Evolutionary conservation across 2,888 invertebrate species (phyloP), one percentile per base, ranked within the genome.

Genomic region (Apamea anceps): DNA sequence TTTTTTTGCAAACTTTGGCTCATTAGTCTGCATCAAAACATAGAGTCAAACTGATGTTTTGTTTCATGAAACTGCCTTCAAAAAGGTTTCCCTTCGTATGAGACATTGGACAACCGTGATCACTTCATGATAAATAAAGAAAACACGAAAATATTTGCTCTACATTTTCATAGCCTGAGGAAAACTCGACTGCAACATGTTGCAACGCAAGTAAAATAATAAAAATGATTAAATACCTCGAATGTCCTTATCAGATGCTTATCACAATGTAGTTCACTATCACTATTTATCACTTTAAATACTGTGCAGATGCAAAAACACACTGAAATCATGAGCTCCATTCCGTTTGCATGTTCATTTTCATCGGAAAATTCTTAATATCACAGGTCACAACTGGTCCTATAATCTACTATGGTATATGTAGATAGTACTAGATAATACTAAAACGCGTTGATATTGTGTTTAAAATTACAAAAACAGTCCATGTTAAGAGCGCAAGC

Each of bases 281-380:
- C 97, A 97, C 96, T 95, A 91, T 91, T 91, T 94, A 95, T 95
- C 97, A 97, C 97, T 96, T 92, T 94, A 91, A 95, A 95, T 94
- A 94, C 93, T 93, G 93, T 91, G 89, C 91, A 92, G 90, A 93
- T 92, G 93, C 93, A 92, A 92, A 94, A 96, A 95, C 95, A 96
- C 96, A 96, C 96, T 95, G 95, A 94, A 95, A 95, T 93, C 94
- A 95, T 94, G 91, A 93, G 96, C 96, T 96, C 96, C 97, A 97
- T 97, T 93, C 96, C 96, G 95, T 94, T 92, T 86, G 93, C 92
- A 91, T 93, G 94, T 94, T 92, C 96, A 96, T 96, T 95, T 95
- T 95, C 91, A 91, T 89, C 72, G 81, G 84, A 90, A 90, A 92
- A 92, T 92, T 91, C 91, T 88, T 86, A 88, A 89, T 93, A 95